Evolutionary conservation across 2,797 vertebrate genomes (phyloP), one percentile per base, ranked within the genome.

Genomic region (Artibeus lituratus): DNA sequence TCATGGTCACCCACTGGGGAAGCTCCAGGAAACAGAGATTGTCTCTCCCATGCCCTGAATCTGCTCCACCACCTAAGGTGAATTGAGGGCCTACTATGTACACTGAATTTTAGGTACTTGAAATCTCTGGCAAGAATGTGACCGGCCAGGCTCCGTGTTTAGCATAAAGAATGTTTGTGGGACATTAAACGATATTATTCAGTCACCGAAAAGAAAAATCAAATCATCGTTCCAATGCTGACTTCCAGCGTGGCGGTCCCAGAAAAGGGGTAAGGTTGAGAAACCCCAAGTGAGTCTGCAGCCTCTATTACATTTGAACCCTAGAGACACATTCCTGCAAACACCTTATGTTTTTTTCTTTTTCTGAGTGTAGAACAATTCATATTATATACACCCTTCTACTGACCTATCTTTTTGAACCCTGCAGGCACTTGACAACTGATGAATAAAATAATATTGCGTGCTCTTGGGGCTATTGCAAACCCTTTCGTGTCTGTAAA

Each of bases 361-460:
- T 29, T 90, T 73, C 62, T 67, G 5, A 93, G 55, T 55, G 70
- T 85, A 94, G 91, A 95, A 96, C 97, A 94, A 97, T 96, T 96
- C 83, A 85, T 93, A 97, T 97, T 95, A 90, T 92, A 78, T 83
- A 96, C 57, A 97, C 67, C 86, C 87, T 94, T 94, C 95, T 74
- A 67, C 77, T 96, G 96, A 96, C 92, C 96, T 97, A 87, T 97
- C 93, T 96, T 72, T 96, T 95, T 96, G 95, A 97, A 96, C 95
- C 96, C 96, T 93, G 90, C 91, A 96, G 97, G 97, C 96, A 93
- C 95, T 97, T 96, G 96, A 96, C 93, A 97, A 90, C 91, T 97
- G 96, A 98, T 97, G 97, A 98, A 97, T 96, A 97, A 97, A 97
- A 97, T 97, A 96, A 96, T 90, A 92, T 88, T 47, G 89, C 95